These are phyloP conservation scores for Brienomyrus longianalis DNA, from an alignment of 2,113 vertebrate genomes.

Conservation along the genomic window DNA sequence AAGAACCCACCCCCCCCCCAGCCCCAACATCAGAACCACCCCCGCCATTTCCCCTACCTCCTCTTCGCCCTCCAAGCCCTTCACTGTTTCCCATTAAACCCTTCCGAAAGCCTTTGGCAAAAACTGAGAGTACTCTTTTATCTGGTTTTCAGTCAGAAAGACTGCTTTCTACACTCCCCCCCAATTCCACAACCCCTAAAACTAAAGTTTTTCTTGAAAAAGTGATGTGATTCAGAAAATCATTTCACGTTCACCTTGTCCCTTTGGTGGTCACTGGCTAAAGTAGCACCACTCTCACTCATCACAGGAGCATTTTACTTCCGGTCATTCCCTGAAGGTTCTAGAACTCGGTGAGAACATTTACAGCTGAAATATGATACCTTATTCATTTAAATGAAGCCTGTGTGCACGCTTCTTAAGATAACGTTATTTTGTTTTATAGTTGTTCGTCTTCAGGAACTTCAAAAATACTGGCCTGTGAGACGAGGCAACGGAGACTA, in stretches of 20 bases:
- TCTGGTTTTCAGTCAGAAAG: background rate
- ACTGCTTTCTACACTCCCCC: background rate
- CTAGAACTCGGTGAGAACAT: background rate
- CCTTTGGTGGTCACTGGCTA: background rate
- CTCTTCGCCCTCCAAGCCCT: background rate
- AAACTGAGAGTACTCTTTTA: background rate
- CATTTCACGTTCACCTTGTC: background rate
- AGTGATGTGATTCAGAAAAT: background rate
- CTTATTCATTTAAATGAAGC: background rate
- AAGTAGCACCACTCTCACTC: background rate
- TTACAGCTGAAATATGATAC: background rate
- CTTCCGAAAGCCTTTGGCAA: background rate
- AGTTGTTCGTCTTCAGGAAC: background rate
- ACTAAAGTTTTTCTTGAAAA: background rate
- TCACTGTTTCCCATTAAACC: conserved; percentile 6
- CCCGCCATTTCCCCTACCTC: background rate
- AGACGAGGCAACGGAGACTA: background rate
- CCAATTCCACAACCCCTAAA: background rate
- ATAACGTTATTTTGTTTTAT: background rate
- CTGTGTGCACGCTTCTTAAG: background rate
- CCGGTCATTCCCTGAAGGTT: background rate
- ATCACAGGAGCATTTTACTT: background rate
- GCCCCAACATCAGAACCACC: background rate
- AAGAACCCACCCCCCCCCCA: background rate
- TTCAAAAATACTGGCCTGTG: background rate